Percentiles rank a stretch among this genome's conserved stretches.
phyloP scores from a whole-genome alignment of 2,797 vertebrate species.

The Rhadinocentrus ornatus region DNA sequence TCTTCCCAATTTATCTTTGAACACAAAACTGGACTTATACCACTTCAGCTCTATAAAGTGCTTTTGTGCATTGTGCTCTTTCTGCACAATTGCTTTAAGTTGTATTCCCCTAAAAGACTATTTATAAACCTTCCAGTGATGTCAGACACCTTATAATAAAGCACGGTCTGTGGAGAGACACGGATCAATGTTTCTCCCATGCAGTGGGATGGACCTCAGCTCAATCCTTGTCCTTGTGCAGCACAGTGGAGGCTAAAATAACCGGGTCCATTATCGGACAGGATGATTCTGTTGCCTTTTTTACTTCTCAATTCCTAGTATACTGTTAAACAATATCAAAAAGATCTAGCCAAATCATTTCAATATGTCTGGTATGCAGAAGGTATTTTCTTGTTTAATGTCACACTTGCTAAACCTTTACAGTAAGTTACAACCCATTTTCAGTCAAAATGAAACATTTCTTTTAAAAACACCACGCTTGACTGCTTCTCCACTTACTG shows the following conservation, averaged over 20 bases:
- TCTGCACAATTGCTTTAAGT: background rate
- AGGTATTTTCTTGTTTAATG: background rate
- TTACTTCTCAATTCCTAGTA: too few species aligned
- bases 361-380: background rate
- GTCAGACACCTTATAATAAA: background rate
- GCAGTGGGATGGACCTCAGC: constrained; percentile 49
- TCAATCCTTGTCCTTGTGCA: constrained; percentile 22
- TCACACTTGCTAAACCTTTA: background rate
- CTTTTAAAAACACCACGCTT: constrained; percentile 12
- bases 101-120: background rate
- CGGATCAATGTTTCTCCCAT: constrained; percentile 37
- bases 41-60: background rate
- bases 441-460: constrained; percentile 7
- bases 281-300: background rate
- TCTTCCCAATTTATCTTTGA: background rate
- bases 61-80: background rate
- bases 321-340: background rate
- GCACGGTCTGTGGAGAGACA: constrained; percentile 11
- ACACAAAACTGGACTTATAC: background rate
- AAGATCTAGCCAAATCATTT: background rate
- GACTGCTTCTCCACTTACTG: background rate
- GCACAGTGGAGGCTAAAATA: constrained; percentile 37
- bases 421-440: background rate
- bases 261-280: constrained; percentile 58
- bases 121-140: background rate